A percentile compares a stretch with the other conserved stretches of the same genome.
Evolutionary conservation across 1,140 invertebrate genomes (phyloP).

Genomic region (Drosophila jambulina): DNA sequence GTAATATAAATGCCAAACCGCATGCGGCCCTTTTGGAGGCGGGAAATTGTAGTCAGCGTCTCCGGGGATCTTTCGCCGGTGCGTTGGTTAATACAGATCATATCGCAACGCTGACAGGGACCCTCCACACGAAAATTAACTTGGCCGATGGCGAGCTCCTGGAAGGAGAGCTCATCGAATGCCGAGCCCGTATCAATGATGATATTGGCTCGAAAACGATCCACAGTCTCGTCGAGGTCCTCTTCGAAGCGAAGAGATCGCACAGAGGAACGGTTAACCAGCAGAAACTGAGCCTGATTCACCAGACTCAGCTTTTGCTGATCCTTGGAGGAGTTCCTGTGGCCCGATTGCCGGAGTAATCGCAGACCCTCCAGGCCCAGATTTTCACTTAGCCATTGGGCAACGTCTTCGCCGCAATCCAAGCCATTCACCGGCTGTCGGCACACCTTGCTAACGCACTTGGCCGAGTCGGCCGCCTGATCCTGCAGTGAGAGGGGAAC

Average conservation of each 20-base stretch:
- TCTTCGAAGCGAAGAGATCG: slow-evolving; percentile 88
- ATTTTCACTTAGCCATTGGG: slow-evolving; percentile 90
- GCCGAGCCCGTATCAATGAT: slow-evolving; percentile 87
- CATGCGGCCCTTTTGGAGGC: slow-evolving; percentile 90
- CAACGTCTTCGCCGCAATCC: slow-evolving; percentile 93
- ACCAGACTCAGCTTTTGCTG: slow-evolving; percentile 87
- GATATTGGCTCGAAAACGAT: slow-evolving; percentile 90
- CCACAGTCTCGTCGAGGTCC: slow-evolving; percentile 86
- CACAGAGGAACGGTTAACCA: slow-evolving; percentile 92
- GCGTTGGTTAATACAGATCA: slow-evolving; percentile 96
- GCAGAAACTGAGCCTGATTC: slow-evolving; percentile 95
- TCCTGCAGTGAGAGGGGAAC: slow-evolving; percentile 48
- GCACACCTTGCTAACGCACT: slow-evolving; percentile 93
- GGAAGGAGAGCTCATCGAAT: slow-evolving; percentile 92
- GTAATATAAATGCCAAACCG: slow-evolving; percentile 91
- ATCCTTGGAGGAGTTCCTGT: slow-evolving; percentile 37
- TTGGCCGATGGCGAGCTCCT: slow-evolving; percentile 89
- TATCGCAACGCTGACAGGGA: slow-evolving; percentile 95
- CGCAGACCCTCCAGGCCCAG: slow-evolving; percentile 89
- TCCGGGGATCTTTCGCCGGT: slow-evolving; percentile 93
- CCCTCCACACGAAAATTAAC: slow-evolving; percentile 88
- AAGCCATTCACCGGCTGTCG: slow-evolving; percentile 91
- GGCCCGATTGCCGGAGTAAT: slow-evolving; percentile 88
- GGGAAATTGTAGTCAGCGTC: slow-evolving; percentile 92
- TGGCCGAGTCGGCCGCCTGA: slow-evolving; percentile 68